Evolutionary conservation across 2,113 vertebrate species (phyloP).

Genomic region (Polyodon spathula): DNA sequence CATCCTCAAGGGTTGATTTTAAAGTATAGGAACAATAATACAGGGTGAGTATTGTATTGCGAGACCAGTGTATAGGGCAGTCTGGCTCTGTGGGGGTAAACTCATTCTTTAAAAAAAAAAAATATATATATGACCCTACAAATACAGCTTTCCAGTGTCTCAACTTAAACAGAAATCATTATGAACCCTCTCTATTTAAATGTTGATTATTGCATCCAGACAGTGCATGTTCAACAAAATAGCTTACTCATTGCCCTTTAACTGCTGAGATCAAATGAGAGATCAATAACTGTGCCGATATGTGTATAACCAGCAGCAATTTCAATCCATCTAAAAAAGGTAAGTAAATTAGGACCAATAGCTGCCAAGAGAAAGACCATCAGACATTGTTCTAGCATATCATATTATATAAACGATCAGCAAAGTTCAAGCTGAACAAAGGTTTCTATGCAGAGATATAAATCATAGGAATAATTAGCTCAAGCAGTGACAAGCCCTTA

Average conservation of each 20-base stretch:
- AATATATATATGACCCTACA: no score
- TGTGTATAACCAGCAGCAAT: constrained; percentile 12
- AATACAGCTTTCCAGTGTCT: background rate
- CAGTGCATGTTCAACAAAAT: background rate
- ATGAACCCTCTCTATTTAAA: constrained; percentile 4
- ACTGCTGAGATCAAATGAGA: constrained; percentile 1
- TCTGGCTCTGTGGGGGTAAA: no score
- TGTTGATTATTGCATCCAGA: constrained; percentile 1
- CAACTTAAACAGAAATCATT: constrained; percentile 6
- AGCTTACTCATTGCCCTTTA: background rate
- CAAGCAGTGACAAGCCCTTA: constrained; percentile 21
- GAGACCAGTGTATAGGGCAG: no score
- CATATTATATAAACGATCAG: constrained; percentile 24
- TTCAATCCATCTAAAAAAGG: constrained; percentile 12
- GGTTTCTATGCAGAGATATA: constrained; percentile 20
- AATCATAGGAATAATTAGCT: constrained; percentile 43
- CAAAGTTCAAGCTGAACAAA: constrained; percentile 26
- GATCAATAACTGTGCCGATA: constrained; percentile 3
- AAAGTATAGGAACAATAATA: no score
- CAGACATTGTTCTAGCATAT: constrained; percentile 22
- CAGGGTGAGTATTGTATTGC: no score
- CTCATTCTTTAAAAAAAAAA: no score
- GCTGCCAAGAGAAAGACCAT: constrained; percentile 6
- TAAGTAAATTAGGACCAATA: background rate
- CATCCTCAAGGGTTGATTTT: no score